Percentiles rank a stretch among this genome's conserved stretches.
phyloP scores from a whole-genome alignment of 2,113 vertebrate species.

The Dolichallabes microphthalmus region DNA sequence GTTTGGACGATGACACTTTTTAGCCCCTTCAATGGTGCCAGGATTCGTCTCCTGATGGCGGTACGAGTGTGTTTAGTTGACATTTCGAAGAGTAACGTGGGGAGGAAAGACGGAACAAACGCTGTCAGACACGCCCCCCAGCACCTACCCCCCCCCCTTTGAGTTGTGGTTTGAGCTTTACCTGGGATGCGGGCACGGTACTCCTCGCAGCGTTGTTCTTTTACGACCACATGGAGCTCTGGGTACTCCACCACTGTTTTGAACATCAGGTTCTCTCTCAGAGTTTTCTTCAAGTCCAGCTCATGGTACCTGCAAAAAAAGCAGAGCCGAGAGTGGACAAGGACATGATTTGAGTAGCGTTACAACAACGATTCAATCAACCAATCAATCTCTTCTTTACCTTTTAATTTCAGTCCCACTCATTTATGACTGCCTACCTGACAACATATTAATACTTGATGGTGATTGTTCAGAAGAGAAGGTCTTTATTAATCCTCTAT shows the following conservation, averaged over 20 bases:
- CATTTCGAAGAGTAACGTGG: not conserved
- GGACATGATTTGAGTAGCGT: not conserved
- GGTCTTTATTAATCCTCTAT: not conserved
- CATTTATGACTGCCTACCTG: not conserved
- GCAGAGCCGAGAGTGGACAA: not conserved
- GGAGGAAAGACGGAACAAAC: constrained; percentile 18
- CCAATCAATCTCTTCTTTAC: not conserved
- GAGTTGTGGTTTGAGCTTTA: constrained; percentile 45
- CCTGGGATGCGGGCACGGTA: constrained; percentile 77
- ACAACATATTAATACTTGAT: not conserved
- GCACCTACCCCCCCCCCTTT: too few species aligned
- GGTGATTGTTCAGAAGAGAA: not conserved
- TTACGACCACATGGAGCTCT: constrained; percentile 80
- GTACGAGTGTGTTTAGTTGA: constrained; percentile 6
- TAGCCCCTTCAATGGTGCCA: not conserved
- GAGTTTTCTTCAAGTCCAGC: constrained; percentile 79
- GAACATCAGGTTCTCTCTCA: constrained; percentile 84
- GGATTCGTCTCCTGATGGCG: not conserved
- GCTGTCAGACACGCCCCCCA: too few species aligned
- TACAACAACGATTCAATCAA: not conserved
- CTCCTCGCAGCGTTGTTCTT: constrained; percentile 69
- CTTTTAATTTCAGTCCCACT: not conserved
- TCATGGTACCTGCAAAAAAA: constrained; percentile 72
- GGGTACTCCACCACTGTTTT: constrained; percentile 91
- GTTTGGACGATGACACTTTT: constrained; percentile 20